Evolutionary conservation across 2,888 invertebrate species (phyloP).

Genomic region (Julus scandinavius): DNA sequence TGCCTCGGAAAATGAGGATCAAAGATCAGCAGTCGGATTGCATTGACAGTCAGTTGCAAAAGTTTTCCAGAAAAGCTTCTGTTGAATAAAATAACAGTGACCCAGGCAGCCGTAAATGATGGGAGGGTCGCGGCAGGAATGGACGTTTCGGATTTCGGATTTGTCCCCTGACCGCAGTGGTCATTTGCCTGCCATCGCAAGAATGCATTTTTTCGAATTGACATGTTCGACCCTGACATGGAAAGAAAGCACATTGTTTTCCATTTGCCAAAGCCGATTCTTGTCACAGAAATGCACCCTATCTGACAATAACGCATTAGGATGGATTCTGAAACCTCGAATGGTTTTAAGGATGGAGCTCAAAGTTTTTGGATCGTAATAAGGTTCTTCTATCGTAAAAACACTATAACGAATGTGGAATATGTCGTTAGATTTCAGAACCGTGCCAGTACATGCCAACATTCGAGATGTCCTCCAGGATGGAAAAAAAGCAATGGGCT

Average conservation of each 20-base stretch:
- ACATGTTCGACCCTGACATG: neutral
- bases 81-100: neutral
- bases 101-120: neutral
- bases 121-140: neutral
- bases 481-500: too few species aligned
- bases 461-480: neutral
- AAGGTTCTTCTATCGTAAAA: too few species aligned
- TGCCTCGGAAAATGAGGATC: neutral
- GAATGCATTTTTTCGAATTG: neutral
- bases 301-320: neutral
- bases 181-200: neutral
- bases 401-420: neutral
- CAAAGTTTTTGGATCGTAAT: neutral
- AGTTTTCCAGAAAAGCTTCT: neutral
- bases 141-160: neutral
- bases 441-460: neutral
- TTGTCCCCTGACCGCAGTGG: neutral
- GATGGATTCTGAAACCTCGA: neutral
- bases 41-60: neutral
- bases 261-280: neutral
- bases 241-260: neutral
- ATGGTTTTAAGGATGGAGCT: neutral
- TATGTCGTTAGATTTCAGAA: neutral
- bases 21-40: neutral
- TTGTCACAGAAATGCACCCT: neutral